Conservation (phyloP, 2,888 invertebrate genomes). For the Acrobasis suavella region DNA sequence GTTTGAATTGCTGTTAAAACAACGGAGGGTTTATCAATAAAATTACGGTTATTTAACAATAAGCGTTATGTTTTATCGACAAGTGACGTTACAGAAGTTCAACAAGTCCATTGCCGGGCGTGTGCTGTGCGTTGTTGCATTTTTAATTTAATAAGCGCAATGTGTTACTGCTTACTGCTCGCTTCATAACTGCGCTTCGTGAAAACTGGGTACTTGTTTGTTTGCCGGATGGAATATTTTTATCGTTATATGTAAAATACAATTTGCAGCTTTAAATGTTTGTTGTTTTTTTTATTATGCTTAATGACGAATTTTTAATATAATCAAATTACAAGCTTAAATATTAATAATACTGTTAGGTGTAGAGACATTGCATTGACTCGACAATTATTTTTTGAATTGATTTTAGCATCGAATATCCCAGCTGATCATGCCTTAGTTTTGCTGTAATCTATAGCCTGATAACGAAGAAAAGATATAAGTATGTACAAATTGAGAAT, state of each 20-base stretch:
- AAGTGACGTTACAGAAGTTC: conserved; percentile 5
- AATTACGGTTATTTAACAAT: conserved; percentile 19
- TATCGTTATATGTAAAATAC: background rate
- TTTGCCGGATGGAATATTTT: background rate
- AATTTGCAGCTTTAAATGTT: background rate
- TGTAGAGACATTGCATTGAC: too few relatives aligned
- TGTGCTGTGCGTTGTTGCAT: background rate
- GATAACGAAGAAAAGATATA: too few relatives aligned
- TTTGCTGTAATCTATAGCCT: too few relatives aligned
- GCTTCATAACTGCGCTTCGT: background rate
- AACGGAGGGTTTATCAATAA: conserved; percentile 20
- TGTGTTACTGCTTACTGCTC: conserved; percentile 1
- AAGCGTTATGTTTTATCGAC: background rate
- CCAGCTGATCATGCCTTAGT: too few relatives aligned
- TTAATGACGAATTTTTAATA: too few relatives aligned
- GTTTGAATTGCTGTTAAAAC: conserved; percentile 14
- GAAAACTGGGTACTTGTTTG: background rate
- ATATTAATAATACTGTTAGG: too few relatives aligned
- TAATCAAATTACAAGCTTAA: too few relatives aligned
- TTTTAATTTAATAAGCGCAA: background rate
- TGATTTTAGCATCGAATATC: too few relatives aligned
- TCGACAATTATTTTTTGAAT: too few relatives aligned
- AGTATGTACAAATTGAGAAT: too few relatives aligned
- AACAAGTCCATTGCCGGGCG: conserved; percentile 7
- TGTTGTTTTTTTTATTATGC: background rate